Base-by-base conservation (phyloP, 1,140 invertebrate species). In the Thereuonema tuberculata region DNA sequence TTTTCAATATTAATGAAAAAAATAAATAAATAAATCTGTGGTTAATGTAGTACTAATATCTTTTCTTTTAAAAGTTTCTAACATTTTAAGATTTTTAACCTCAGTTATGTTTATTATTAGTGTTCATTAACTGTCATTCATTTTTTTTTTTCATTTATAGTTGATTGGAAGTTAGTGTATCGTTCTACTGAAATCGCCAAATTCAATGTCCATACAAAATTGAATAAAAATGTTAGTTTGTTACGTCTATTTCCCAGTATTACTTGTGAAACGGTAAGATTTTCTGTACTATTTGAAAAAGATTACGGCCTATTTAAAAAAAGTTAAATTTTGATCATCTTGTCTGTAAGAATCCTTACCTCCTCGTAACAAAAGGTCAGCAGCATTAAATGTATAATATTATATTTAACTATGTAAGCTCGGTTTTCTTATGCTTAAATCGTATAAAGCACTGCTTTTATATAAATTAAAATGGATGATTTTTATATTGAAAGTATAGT, bases 241-340 rank as follows among this genome's bases (percentile, higher is more conserved):
- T 70, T 97, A 9, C 77, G 90, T 17, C 78, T 97, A 64, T 96
- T 95, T 71, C 93, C 93, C 0, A 89, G 87, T 63, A 94, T 97
- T 63, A 87, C 87, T 17, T 75, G 79, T 15, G 78, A 85, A 60
- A 84, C 87, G 12, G 84, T 93, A 58, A 75, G 72, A 69, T 27
- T 46, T 47, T 29, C 20, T 29, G n/a, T n/a, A n/a, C n/a, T n/a
- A 24, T 24, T 20, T 3, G 9, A 20, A 9, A 56, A 56, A 56
- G 20, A 56, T 26, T 26, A 24, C 17, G 23, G 27, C 20, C 23
- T 56, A 20, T 23, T 2, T 21, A 28, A 17, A n/a, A n/a, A n/a
- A n/a, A n/a, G n/a, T n/a, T n/a, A n/a, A n/a, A n/a, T n/a, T n/a
- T n/a, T n/a, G n/a, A n/a, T n/a, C n/a, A n/a, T n/a, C n/a, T n/a